Percentiles rank a stretch among this genome's conserved stretches.
Conservation (phyloP, 2,797 vertebrate genomes). For the Lateolabrax maculatus region DNA sequence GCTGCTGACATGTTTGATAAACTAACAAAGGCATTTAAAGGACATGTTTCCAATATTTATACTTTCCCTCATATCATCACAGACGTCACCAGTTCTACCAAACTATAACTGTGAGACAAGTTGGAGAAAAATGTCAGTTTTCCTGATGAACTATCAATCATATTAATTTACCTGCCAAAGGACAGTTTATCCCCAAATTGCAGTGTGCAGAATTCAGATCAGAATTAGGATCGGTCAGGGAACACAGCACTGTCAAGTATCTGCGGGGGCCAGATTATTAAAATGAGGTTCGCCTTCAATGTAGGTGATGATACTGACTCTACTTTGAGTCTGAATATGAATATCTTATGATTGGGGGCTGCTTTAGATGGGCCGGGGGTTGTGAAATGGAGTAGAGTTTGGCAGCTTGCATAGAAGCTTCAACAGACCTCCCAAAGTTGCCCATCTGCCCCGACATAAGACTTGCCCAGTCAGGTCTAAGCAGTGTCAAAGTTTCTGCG, state of each 20-base stretch:
- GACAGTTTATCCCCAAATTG: not conserved
- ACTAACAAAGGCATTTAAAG: conserved; percentile 30
- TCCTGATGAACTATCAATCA: conserved; percentile 25
- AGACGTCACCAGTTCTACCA: conserved; percentile 3
- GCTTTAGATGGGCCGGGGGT: too few relatives aligned
- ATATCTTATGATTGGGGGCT: too few relatives aligned
- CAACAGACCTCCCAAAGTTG: not conserved
- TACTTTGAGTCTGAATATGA: not conserved
- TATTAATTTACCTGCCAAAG: conserved; percentile 10
- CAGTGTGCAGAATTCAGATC: conserved; percentile 15
- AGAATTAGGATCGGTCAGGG: not conserved
- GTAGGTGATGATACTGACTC: not conserved
- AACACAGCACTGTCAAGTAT: not conserved
- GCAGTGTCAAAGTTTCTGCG: not conserved
- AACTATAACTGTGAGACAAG: conserved; percentile 9
- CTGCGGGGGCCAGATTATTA: not conserved
- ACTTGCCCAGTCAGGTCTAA: not conserved
- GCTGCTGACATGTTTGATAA: conserved; percentile 26
- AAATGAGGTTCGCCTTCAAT: not conserved
- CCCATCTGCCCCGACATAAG: not conserved
- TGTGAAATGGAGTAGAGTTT: not conserved
- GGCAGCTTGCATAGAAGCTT: not conserved
- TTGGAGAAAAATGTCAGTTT: conserved; percentile 19
- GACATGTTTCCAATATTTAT: conserved; percentile 18
- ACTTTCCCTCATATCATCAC: conserved; percentile 10